Base-by-base conservation (phyloP, 2,888 invertebrate species). In the Aporophyla lueneburgensis region DNA sequence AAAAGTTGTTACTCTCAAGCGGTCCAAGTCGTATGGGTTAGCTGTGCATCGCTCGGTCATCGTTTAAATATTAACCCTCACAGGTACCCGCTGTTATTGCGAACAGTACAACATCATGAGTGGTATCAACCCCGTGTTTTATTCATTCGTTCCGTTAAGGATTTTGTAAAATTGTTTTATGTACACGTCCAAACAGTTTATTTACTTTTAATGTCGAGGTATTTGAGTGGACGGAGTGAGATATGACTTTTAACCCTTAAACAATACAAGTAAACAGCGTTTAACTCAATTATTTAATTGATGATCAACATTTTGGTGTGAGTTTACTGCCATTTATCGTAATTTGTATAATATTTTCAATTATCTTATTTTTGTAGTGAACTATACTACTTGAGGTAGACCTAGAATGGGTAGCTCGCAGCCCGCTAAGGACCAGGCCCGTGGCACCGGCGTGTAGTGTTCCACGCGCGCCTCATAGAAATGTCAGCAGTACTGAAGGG, bases 91-190 rank as follows among this genome's bases (percentile, higher is more conserved):
- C 74, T 78, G 80, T 83, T 84, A 84, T 84, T 65, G 71, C 71
- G 69, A 80, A 74, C 84, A 66, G 73, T 71, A 77, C 80, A 81
- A 73, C 83, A 83, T 86, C 86, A 83, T 86, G 86, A 83, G 79
- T 69, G 68, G 86, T 81, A 81, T 75, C 85, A 71, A 84, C 56
- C 84, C 54, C 49, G 76, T 86, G 76, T 85, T 85, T 86, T 87
- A 86, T 87, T 86, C 87, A 86, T 69, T 58, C 71, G n/a, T 61
- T 72, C 67, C 66, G 73, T 74, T 71, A 77, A 82, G 82, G 87
- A 79, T 86, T 85, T 82, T 63, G 71, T 85, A 68, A 81, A 87
- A 87, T 81, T 84, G 85, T 81, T 87, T 85, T 87, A 85, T 85
- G 78, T 74, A 66, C 74, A 24, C 54, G 68, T 78, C 78, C 62